A percentile compares a stretch with the other conserved stretches of the same genome.
phyloP scores from a whole-genome alignment of 2,113 vertebrate species.

The Pica pica region DNA sequence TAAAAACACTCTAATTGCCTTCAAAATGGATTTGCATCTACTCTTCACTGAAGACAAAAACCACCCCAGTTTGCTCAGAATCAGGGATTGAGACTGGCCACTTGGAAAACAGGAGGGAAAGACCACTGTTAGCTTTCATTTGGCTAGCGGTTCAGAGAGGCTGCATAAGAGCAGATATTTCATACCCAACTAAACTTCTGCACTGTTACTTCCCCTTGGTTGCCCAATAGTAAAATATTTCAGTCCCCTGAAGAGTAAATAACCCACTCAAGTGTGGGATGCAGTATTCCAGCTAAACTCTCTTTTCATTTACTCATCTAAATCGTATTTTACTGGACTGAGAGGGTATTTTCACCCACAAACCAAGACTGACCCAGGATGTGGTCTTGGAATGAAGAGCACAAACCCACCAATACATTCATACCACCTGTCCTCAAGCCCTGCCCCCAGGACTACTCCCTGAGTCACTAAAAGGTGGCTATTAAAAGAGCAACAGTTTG shows the following conservation, averaged over 20 bases:
- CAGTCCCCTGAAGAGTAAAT: not conserved
- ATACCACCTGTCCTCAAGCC: not conserved
- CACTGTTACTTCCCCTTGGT: not conserved
- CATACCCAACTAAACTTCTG: conserved; percentile 14
- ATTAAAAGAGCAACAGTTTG: not conserved
- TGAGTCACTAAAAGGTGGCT: not conserved
- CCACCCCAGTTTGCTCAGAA: not conserved
- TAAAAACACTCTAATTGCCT: conserved; percentile 54
- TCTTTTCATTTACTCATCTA: not conserved
- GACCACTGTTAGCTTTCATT: not conserved
- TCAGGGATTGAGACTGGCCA: not conserved
- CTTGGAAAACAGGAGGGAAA: not conserved
- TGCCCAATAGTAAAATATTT: not conserved
- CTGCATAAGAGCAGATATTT: not conserved
- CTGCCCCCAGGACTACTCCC: not conserved
- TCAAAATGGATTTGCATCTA: conserved; percentile 8
- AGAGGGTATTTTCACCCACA: not conserved
- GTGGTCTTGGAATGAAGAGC: not conserved
- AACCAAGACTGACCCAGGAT: not conserved
- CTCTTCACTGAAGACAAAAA: not conserved
- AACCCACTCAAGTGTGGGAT: not conserved
- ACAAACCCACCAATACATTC: rapidly evolving
- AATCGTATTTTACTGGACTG: not conserved
- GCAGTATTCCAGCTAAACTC: not conserved
- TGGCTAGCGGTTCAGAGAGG: not conserved